Base-by-base conservation (phyloP, 2,113 vertebrate genomes). In the Vimba vimba region DNA sequence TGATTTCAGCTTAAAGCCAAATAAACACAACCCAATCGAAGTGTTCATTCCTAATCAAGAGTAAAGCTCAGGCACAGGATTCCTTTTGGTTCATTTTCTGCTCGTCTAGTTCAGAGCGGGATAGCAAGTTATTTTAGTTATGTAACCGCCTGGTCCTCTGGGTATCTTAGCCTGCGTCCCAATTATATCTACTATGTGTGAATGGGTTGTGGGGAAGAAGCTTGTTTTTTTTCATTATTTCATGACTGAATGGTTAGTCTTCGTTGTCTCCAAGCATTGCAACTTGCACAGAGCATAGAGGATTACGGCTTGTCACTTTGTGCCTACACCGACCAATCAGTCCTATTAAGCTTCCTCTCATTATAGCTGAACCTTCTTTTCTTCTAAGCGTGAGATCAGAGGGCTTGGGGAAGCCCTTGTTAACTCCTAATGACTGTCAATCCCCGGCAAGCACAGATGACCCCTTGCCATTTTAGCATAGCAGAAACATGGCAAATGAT, bases 111-210 rank as follows among this genome's bases (percentile, higher is more conserved):
- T 89, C 83, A 90, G 92, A 92, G 87, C 89, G 91, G 91, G 91
- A 92, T 92, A 87, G 90, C 91, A 92, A 90, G 90, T 90, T 92
- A 90, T 93, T 93, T 94, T 92, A 92, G 89, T 89, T 87, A 87
- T 47, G 73, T 87, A 87, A 85, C 73, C 6, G 64, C 43, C 17
- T 64, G 21, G 52, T 84, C 85, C 82, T 85, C 73, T 79, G 88
- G 82, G 78, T 71, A 60, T 60, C 27, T 79, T 76, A 69, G 78
- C 55, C 79, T 50, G 78, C 15, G 43, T 87, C 88, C 83, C 66
- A 89, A 82, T 86, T 87, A 78, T 30, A 82, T 69, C 50, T 83
- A 73, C 50, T 84, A 21, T 82, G 13, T 71, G 21, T 47, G 62
- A 85, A 77, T 27, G 39, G 71, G 47, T 73, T 62, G 25, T 47